Base-by-base conservation (phyloP, 2,888 invertebrate species). In the Athetis lepigone region DNA sequence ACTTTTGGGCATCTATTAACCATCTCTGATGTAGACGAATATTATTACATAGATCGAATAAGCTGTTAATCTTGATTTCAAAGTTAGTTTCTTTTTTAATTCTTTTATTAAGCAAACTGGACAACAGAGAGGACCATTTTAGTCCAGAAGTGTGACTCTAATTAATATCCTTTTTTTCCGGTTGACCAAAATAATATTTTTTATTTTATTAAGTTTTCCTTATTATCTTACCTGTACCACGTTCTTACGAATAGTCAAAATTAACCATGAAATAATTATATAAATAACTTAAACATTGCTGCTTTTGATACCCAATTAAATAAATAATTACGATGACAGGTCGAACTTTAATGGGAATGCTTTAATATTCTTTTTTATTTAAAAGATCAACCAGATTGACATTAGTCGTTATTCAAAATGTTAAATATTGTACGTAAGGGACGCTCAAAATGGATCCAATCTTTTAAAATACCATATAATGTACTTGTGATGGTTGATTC, bases 381-480 rank as follows among this genome's bases (percentile, higher is more conserved):
- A 47, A 64, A 69, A 51, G n/a, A 58, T 18, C 65, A 65, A 70
- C 54, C 71, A 42, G 2, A 3, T 16, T 42, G 58, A 27, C 58
- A 13, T 49, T 27, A 27, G 40, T 49, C 36, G 27, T 71, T 65
- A 50, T 58, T 49, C 19, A 36, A 52, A 56, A 47, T 4, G 11
- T 8, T n/a, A 19, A 5, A 43, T 52, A 62, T 57, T 49, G 13
- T 19, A 36, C 57, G 36, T 8, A 37, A 56, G 33, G 19, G 11
- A 45, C 27, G 51, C 49, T 19, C 16, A 13, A 54, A 61, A 50
- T 37, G 4, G 36, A 9, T 27, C 13, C 1, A 33, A 43, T n/a
- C 33, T 45, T 39, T 8, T 58, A 58, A 50, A n/a, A n/a, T n/a
- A n/a, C n/a, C n/a, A n/a, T n/a, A 54, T 65, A 18, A 50, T 13